Percentiles rank a stretch among this genome's conserved stretches.
These are phyloP conservation scores for Poecilobothrus nobilitatus DNA, from an alignment of 2,888 invertebrate species.

Conservation along the genomic window DNA sequence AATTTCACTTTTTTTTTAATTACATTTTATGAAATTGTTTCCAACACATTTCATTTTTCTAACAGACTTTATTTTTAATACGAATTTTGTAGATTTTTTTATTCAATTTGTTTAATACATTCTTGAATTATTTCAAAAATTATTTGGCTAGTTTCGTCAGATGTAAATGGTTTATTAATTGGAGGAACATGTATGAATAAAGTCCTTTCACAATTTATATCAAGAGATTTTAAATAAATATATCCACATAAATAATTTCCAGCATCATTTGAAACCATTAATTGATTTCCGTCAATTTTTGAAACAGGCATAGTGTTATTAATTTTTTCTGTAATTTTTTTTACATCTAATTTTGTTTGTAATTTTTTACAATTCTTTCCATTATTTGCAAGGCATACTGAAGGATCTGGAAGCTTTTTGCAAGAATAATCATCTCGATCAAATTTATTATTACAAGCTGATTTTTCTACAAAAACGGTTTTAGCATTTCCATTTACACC, in stretches of 20 bases:
- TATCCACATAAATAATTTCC: constrained; percentile 68
- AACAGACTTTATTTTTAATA: too few relatives aligned
- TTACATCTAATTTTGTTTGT: constrained; percentile 35
- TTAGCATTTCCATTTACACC: constrained; percentile 38
- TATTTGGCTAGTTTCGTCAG: constrained; percentile 50
- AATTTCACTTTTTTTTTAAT: too few relatives aligned
- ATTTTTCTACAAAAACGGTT: constrained; percentile 37
- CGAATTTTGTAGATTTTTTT: too few relatives aligned
- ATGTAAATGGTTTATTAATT: constrained; percentile 53
- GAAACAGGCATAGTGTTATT: constrained; percentile 5
- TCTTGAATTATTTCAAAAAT: constrained; percentile 35
- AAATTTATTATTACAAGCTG: constrained; percentile 40
- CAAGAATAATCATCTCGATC: constrained; percentile 35
- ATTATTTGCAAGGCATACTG: constrained; percentile 27
- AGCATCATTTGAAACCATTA: constrained; percentile 33
- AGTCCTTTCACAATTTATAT: constrained; percentile 48
- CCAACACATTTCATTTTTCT: too few relatives aligned
- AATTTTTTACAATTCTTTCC: constrained; percentile 28
- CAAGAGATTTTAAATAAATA: constrained; percentile 63
- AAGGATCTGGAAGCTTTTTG: constrained; percentile 27
- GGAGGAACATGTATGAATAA: constrained; percentile 75
- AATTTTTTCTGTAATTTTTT: constrained; percentile 42
- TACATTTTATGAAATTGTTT: too few relatives aligned
- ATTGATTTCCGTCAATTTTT: constrained; percentile 7
- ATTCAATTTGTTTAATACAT: constrained; percentile 34